Conservation (phyloP, 1,140 invertebrate genomes). For the Brachionus paranguensis region DNA sequence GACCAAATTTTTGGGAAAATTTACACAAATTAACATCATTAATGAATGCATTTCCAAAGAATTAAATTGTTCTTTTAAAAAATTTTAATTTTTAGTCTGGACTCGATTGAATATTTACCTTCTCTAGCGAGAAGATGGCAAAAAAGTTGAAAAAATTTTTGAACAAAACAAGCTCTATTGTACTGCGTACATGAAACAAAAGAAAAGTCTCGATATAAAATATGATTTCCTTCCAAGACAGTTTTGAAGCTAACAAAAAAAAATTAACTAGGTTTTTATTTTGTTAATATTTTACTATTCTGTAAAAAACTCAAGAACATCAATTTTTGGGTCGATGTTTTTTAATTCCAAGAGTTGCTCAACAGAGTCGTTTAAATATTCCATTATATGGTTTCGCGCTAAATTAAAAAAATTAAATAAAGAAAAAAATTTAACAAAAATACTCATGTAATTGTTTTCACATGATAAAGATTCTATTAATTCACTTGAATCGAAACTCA, state of each 20-base stretch:
- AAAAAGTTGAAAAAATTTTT: slow-evolving; percentile 53
- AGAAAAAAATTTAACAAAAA: background rate
- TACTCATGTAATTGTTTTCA: background rate
- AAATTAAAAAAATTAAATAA: background rate
- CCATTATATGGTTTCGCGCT: slow-evolving; percentile 46
- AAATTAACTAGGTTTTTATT: background rate
- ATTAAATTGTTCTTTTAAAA: slow-evolving; percentile 48
- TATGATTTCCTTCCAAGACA: slow-evolving; percentile 53
- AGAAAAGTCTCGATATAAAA: slow-evolving; percentile 51
- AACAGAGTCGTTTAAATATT: slow-evolving; percentile 53
- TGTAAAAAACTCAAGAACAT: slow-evolving; percentile 50
- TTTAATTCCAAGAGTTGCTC: slow-evolving; percentile 50
- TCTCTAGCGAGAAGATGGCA: slow-evolving; percentile 52
- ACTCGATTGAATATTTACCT: slow-evolving; percentile 44
- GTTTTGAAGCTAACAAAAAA: slow-evolving; percentile 47
- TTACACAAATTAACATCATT: slow-evolving; percentile 49
- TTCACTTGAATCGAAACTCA: background rate
- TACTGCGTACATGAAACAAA: slow-evolving; percentile 52
- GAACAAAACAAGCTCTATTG: slow-evolving; percentile 53
- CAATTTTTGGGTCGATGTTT: slow-evolving; percentile 54
- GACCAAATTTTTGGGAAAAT: slow-evolving; percentile 52
- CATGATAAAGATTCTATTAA: background rate
- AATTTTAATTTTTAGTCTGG: background rate
- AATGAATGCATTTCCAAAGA: slow-evolving; percentile 53
- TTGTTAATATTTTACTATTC: slow-evolving; percentile 50